A percentile compares a stretch with the other conserved stretches of the same genome.
Conservation (phyloP, 1,140 invertebrate species). For the Monochamus saltuarius region DNA sequence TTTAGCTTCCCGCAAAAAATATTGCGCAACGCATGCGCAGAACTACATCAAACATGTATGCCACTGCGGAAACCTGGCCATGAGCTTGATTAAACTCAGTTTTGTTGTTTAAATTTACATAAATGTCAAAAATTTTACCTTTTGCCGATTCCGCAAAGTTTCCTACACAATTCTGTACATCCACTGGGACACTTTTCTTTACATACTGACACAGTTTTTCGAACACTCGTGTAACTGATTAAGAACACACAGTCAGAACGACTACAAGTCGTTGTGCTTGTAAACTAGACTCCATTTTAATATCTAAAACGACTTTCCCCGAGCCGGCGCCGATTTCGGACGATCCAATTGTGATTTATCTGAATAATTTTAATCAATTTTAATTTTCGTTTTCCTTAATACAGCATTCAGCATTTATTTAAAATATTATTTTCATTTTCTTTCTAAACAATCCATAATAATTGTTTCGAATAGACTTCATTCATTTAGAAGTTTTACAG, state of each 20-base stretch:
- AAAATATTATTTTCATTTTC: no score
- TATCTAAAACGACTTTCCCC: constrained; percentile 17
- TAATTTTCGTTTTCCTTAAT: no score
- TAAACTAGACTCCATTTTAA: constrained; percentile 42
- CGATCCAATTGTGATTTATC: neutral
- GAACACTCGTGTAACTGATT: neutral
- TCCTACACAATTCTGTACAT: constrained; percentile 8
- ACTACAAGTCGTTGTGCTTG: constrained; percentile 39
- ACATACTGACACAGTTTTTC: constrained; percentile 19
- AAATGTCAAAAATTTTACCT: constrained; percentile 31
- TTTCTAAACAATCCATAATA: no score
- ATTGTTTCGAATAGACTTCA: no score
- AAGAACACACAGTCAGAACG: constrained; percentile 23
- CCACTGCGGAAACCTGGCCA: constrained; percentile 31
- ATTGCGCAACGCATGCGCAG: constrained; percentile 28
- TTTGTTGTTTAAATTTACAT: constrained; percentile 9
- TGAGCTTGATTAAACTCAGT: neutral
- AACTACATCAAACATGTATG: constrained; percentile 33
- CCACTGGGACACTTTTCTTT: constrained; percentile 15
- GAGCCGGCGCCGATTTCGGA: neutral
- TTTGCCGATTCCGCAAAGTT: constrained; percentile 9
- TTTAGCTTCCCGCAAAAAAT: constrained; percentile 34
- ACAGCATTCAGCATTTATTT: no score
- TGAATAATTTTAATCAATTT: neutral
- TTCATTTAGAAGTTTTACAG: no score